Conservation (phyloP, 2,888 invertebrate species). For the Seira sanloemensis region DNA sequence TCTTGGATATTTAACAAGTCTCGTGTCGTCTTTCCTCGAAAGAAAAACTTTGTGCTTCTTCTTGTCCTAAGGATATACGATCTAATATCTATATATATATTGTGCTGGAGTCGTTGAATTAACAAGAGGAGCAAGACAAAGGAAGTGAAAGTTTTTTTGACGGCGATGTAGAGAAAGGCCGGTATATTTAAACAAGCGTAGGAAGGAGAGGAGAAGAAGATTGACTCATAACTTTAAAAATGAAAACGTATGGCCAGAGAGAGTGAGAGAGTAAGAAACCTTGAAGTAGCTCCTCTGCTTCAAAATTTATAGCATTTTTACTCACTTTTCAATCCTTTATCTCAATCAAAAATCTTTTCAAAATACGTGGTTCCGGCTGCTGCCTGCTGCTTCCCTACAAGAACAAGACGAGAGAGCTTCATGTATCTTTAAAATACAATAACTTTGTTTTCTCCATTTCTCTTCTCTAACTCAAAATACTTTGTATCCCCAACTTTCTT, state of each 20-base stretch:
- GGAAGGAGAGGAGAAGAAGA: not conserved
- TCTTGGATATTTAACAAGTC: slow-evolving; percentile 9
- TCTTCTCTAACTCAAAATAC: not conserved
- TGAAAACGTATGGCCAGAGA: not conserved
- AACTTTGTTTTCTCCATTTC: not conserved
- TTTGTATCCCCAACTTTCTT: not conserved
- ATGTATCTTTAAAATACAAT: slow-evolving; percentile 9
- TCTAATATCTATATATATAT: no score
- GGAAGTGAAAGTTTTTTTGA: slow-evolving; percentile 9
- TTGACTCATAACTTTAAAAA: not conserved
- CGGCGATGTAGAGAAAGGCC: slow-evolving; percentile 2
- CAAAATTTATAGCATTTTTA: slow-evolving; percentile 13
- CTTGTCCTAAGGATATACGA: slow-evolving; percentile 5
- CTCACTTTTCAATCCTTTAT: slow-evolving; percentile 14
- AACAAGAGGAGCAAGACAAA: slow-evolving; percentile 13
- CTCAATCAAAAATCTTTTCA: slow-evolving; percentile 11
- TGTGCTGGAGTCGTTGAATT: not conserved
- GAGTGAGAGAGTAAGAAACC: not conserved
- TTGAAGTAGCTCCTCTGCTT: not conserved
- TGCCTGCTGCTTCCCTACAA: not conserved
- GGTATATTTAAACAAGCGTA: no score
- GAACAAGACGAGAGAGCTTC: not conserved
- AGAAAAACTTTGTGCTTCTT: not conserved
- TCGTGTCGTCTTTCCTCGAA: slow-evolving; percentile 1
- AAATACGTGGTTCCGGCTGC: not conserved